These are phyloP conservation scores for Amblyopsis rosae DNA, from an alignment of 2,113 vertebrate genomes.

Conservation along the genomic window DNA sequence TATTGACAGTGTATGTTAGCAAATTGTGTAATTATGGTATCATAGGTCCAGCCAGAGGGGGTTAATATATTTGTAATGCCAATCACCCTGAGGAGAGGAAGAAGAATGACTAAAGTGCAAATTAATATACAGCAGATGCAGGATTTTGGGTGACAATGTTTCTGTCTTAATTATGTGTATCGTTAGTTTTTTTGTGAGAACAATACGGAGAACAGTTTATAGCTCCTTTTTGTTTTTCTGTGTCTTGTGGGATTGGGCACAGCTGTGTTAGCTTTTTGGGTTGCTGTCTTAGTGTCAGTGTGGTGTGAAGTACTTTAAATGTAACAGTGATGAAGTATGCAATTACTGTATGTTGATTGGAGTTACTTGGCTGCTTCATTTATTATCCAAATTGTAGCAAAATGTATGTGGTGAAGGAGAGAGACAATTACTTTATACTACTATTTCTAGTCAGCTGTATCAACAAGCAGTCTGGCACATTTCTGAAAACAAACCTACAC, in stretches of 20 bases:
- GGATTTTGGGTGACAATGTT: no score
- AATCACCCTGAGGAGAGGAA: no score
- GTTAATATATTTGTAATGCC: no score
- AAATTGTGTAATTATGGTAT: no score
- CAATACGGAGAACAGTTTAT: background rate
- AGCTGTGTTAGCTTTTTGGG: constrained; percentile 2
- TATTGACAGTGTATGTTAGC: no score
- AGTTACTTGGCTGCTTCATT: no score
- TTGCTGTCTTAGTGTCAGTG: background rate
- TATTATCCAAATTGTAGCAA: no score
- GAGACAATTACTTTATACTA: constrained; percentile 11
- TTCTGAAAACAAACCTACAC: constrained; percentile 30
- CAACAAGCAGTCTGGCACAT: constrained; percentile 62
- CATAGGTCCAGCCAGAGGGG: no score
- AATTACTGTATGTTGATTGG: background rate
- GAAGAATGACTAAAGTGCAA: no score
- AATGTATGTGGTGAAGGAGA: background rate
- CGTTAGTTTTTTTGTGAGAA: constrained; percentile 17
- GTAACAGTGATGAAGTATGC: background rate
- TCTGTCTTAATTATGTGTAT: no score
- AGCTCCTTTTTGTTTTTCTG: background rate
- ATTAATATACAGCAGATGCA: no score
- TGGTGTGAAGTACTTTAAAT: background rate
- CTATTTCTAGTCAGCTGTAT: constrained; percentile 46
- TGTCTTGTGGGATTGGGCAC: constrained; percentile 24